Conservation (phyloP, 2,888 invertebrate genomes). For the Malacosoma neustria region DNA sequence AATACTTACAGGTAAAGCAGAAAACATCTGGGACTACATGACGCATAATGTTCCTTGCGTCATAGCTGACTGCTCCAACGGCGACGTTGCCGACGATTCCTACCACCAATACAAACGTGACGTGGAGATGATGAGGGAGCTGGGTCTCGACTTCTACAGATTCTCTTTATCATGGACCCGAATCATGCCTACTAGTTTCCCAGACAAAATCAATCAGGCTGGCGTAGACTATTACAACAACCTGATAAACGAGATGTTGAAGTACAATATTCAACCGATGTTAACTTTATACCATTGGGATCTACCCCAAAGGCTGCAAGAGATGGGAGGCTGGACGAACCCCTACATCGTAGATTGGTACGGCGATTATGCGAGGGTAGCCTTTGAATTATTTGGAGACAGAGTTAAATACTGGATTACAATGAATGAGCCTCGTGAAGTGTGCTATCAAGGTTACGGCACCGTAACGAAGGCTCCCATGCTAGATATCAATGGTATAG, state of each 20-base stretch:
- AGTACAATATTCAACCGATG: constrained; percentile 75
- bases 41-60: constrained; percentile 57
- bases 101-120: constrained; percentile 75
- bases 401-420: constrained; percentile 68
- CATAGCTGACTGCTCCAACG: constrained; percentile 67
- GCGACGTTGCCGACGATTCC: constrained; percentile 73
- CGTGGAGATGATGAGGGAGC: constrained; percentile 49
- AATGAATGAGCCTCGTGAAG: constrained; percentile 64
- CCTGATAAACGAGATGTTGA: constrained; percentile 69
- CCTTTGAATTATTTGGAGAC: constrained; percentile 54
- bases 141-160: constrained; percentile 63
- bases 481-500: constrained; percentile 39
- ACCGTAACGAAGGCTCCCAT: constrained; percentile 24
- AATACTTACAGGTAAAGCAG: constrained; percentile 64
- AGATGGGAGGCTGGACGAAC: constrained; percentile 67
- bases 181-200: constrained; percentile 73
- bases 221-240: constrained; percentile 36
- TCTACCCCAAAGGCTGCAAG: constrained; percentile 59
- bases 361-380: constrained; percentile 47
- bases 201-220: constrained; percentile 65
- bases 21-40: constrained; percentile 77
- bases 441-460: constrained; percentile 52
- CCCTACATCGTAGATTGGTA: constrained; percentile 54
- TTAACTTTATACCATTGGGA: constrained; percentile 71
- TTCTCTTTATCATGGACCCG: constrained; percentile 78